Base-by-base conservation (phyloP, 2,888 invertebrate genomes). In the Polydrusus pterygomalis region DNA sequence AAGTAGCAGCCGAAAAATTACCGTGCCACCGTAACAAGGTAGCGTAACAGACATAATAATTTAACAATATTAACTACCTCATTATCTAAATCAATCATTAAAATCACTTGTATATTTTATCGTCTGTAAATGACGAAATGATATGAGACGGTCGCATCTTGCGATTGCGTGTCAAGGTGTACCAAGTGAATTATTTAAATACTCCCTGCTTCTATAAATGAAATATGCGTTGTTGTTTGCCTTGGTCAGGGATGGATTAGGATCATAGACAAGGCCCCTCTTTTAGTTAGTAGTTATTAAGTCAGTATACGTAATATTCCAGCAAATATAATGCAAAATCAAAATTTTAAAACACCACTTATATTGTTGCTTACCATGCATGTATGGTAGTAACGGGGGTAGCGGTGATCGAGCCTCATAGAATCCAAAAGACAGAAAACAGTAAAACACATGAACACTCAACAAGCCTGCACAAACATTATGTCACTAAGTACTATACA, bases 101-200 rank as follows among this genome's bases (percentile, higher is more conserved):
- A 75, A 75, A 75, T 75, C 75, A 67, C 67, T 75, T 75, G 70
- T 67, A 75, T 75, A 70, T 75, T 75, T 75, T 75, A 71, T 75
- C 49, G 67, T 75, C 43, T 25, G 18, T 17, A 65, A 70, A 62
- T 25, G 60, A 71, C 64, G 17, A 64, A 70, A 70, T 54, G 70
- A 71, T 56, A 49, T 18, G 25, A 51, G 43, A 58, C 63, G 60
- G 63, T 65, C 64, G 49, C 73, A 76, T 75, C 70, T 81, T 75
- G 83, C 83, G 83, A 70, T 81, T 75, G 83, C 83, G 83, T 83
- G 83, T 82, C 77, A 81, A 80, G 81, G 75, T 78, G 81, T 82
- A 83, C 83, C 82, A 81, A 80, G 79, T 83, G 73, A 81, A 80
- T 81, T 82, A 82, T 82, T 82, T 82, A 82, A 83, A 82, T 83